Conservation (phyloP, 2,113 vertebrate genomes). For the Psilopogon haemacephalus region DNA sequence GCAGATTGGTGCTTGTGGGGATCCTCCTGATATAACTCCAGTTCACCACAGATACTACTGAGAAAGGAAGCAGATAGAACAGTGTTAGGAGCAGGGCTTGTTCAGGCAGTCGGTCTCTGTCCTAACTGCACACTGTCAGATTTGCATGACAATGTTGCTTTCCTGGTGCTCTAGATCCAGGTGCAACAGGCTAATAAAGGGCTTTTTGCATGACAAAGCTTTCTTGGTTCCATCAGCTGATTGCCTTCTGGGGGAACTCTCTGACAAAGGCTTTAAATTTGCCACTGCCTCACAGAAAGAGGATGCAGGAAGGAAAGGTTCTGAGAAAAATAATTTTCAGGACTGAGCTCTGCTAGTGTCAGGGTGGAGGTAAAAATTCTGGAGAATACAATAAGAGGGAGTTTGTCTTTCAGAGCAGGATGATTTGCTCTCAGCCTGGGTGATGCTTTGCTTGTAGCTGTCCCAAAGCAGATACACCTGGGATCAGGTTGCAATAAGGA, state of each 20-base stretch:
- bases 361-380: background rate
- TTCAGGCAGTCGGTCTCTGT: background rate
- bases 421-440: background rate
- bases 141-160: background rate
- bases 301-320: conserved; percentile 18
- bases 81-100: background rate
- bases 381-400: background rate
- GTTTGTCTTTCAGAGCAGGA: background rate
- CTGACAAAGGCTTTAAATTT: conserved; percentile 66
- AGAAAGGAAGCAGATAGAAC: background rate
- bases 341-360: background rate
- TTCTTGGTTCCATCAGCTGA: conserved; percentile 30
- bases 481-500: background rate
- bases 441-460: background rate
- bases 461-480: background rate
- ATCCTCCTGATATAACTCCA: background rate
- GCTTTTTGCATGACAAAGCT: background rate
- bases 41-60: background rate
- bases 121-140: background rate
- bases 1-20: background rate
- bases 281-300: background rate
- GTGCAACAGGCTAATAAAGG: conserved; percentile 25
- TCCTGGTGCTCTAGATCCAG: background rate
- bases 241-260: conserved; percentile 49
- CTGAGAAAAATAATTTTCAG: background rate